Evolutionary conservation across 2,113 vertebrate genomes (phyloP).

Genomic region (Mobula hypostoma): DNA sequence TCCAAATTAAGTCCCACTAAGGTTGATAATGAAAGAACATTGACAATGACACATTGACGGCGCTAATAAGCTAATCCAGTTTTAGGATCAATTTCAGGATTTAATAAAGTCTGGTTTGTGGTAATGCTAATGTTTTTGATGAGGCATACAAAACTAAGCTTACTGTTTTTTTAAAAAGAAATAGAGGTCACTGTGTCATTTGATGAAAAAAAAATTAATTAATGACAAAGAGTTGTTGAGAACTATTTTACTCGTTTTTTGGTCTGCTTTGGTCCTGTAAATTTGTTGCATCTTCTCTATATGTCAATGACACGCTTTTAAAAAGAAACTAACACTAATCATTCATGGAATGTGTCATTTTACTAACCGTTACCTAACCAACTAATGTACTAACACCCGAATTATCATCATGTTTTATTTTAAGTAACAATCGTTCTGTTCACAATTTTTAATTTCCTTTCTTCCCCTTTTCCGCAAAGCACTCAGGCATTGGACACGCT

Average conservation of each 20-base stretch:
- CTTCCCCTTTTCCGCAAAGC: constrained; percentile 99
- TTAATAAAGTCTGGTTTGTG: background rate
- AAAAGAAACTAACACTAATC: constrained; percentile 83
- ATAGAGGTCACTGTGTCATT: background rate
- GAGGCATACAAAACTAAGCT: background rate
- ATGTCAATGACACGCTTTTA: constrained; percentile 56
- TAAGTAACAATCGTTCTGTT: constrained; percentile 99
- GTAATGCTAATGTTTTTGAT: background rate
- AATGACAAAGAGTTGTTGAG: constrained; percentile 48
- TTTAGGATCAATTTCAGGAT: background rate
- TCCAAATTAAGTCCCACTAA: background rate
- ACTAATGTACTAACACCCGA: constrained; percentile 82
- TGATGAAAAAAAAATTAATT: constrained; percentile 38
- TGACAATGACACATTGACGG: background rate
- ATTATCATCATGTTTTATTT: constrained; percentile 68
- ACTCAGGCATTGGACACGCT: constrained; percentile 99
- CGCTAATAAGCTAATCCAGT: background rate
- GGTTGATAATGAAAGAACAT: background rate
- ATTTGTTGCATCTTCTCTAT: constrained; percentile 37
- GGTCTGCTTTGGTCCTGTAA: constrained; percentile 35
- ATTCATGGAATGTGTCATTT: constrained; percentile 93
- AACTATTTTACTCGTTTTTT: constrained; percentile 43
- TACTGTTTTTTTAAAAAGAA: background rate
- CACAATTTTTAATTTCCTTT: constrained; percentile 99
- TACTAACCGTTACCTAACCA: constrained; percentile 83